Base-by-base conservation (phyloP, 2,888 invertebrate genomes). In the Athalia circularis region DNA sequence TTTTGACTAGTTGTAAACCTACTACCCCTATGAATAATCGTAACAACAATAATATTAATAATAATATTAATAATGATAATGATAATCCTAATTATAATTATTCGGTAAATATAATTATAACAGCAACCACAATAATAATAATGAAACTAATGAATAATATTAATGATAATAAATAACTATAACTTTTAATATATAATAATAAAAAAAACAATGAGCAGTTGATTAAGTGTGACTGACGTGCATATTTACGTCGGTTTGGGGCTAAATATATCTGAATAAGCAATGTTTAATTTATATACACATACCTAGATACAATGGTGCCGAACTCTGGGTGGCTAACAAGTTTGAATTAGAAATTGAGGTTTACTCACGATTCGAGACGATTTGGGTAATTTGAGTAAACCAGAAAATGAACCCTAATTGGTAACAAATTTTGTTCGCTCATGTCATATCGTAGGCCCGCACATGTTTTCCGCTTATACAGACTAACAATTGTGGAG, bases 1-100 rank as follows among this genome's bases (percentile, higher is more conserved):
- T 72, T 72, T 72, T 72, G 72, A 72, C 72, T 57, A 72, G 72
- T 59, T 72, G 72, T 72, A 57, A 59, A 72, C 50, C 72, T 59
- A 72, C 57, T 59, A 59, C 29, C 45, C 13, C 45, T 72, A 47
- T 13, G n/a, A 59, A 13, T 72, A 59, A 72, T 70, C 13, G 57
- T 57, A 57, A 43, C n/a, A 57, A 43, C n/a, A 54, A 6, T 54
- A 54, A 7, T 54, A 54, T 4, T 54, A 54, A 5, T 54, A 54
- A 5, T 54, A 54, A 9, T 54, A 54, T n/a, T 54, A 54, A 0
- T 54, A 1, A 54, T 54, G n/a, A 54, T 54, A 54, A 54, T 54
- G n/a, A 54, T 54, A 54, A 54, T 54, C 3, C 7, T 52, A 52
- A 52, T 52, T 9, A 52, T 29, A 68, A 54, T 54, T 54, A 68